Base-by-base conservation (phyloP, 2,888 invertebrate species). In the Abrostola tripartita region DNA sequence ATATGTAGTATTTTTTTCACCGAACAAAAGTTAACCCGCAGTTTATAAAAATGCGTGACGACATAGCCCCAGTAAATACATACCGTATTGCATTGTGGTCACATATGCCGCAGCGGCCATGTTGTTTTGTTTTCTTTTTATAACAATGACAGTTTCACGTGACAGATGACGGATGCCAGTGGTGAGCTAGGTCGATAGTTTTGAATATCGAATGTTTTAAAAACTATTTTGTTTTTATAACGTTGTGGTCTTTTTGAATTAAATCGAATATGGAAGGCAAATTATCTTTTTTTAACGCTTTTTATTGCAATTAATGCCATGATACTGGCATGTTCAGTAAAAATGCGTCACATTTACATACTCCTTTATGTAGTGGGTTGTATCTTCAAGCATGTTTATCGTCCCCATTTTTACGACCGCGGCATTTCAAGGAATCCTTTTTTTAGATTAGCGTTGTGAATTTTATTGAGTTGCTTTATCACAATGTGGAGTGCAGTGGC, bases 81-180 rank as follows among this genome's bases (percentile, higher is more conserved):
- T 68, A 74, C 24, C 52, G 56, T 63, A 59, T 52, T 69, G 66
- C 71, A 76, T 79, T 79, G 79, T 69, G 81, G 78, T 80, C 71
- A 56, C 79, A 79, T 68, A 79, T 79, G 79, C 66, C 57, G 70
- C 55, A 57, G 51, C 52, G 42, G 75, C 79, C 75, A 79, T 79
- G 37, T 80, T 78, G 70, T 69, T 12, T 75, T 70, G 60, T 64
- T 60, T 69, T 66, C 64, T 72, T 62, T 74, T 74, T 62, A 37
- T 60, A 71, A 75, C 74, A 76, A 79, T 73, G 72, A 72, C 77
- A 76, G 65, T 77, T 57, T 65, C 68, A 64, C 54, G 47, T 75
- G 78, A 78, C 79, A 78, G 80, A 74, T 78, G 78, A 73, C 62
- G 63, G 52, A 56, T 65, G 44, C 56, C 61, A 65, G 71, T 55